Evolutionary conservation across 2,797 vertebrate genomes (phyloP), one percentile per base, ranked within the genome.

Genomic region (Manis crassicaudata): DNA sequence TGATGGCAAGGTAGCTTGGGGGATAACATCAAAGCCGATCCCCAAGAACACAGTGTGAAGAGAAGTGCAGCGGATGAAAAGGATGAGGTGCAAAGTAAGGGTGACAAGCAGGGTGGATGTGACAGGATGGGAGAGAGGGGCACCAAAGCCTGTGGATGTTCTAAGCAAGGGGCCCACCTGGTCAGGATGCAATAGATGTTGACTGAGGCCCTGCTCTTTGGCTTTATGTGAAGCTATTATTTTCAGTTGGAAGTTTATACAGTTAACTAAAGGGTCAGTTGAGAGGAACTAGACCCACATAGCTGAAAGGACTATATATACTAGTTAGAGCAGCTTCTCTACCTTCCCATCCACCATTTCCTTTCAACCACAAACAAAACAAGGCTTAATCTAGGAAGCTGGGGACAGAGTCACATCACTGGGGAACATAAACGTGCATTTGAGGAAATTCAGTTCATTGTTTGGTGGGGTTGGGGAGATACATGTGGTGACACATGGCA

Each of bases 161-260:
- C 46, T 46, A 46, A 46, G 46, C 46, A 46, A 46, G 46, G 32
- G 20, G 21, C 7, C 37, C 27, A 21, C 23, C 29, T 25, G 52
- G 10, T 89, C 35, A 7, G 23, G 63, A 10, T 13, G 21, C 5
- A 52, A 14, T 68, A 23, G 17, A 4, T 23, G 3, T 46, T 16
- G 10, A 1, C 6, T 10, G 25, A 91, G 23, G 5, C 11, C 54
- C 20, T 79, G 77, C 65, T 67, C 12, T 75, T 63, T 63, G 32
- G 21, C 4, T 89, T 88, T 82, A 9, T 14, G 0, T 62, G 16
- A 81, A 91, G 46, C 43, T 20, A 75, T 77, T 92, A 5, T 43
- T 89, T 86, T 96, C 20, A 87, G 40, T 92, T 76, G 56, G 54
- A 50, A 88, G 54, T 63, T 90, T 80, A 29, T 65, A 10, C 62